Percentiles rank a stretch among this genome's conserved stretches.
Evolutionary conservation across 92 coral and sea anemone genomes (phyloP).

Genomic region (Porites rus): DNA sequence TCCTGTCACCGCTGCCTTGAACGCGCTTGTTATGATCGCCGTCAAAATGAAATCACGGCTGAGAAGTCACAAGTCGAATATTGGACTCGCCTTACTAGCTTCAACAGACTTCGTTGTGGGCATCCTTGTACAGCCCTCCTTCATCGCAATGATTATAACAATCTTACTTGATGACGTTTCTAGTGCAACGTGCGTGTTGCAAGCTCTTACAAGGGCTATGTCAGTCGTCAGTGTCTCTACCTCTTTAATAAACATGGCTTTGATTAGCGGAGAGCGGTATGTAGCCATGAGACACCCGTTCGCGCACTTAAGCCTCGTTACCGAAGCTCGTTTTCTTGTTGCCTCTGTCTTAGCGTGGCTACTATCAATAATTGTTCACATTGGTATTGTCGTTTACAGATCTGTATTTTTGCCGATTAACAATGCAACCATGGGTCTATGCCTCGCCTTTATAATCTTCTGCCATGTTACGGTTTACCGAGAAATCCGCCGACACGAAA

Average conservation of each 20-base stretch:
- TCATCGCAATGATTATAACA: no score
- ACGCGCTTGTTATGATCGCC: no score
- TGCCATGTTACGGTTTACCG: neutral
- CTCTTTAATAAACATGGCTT: neutral
- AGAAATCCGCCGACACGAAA: conserved; percentile 8
- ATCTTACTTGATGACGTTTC: neutral
- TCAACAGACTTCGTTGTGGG: no score
- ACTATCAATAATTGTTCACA: neutral
- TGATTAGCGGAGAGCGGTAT: neutral
- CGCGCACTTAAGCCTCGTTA: neutral
- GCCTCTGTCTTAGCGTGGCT: neutral
- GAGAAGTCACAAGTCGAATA: no score
- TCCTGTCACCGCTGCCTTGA: no score
- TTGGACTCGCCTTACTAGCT: no score
- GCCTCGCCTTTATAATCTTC: neutral
- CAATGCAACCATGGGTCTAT: neutral
- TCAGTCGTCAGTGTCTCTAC: neutral
- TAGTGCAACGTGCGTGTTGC: neutral
- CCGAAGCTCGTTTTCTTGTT: conserved; percentile 1
- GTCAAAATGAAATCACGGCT: no score
- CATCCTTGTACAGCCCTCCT: no score
- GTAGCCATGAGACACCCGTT: neutral
- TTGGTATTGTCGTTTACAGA: neutral
- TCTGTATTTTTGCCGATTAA: neutral
- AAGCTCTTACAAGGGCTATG: neutral